Evolutionary conservation across 2,797 vertebrate genomes (phyloP), one percentile per base, ranked within the genome.

Genomic region (Huso huso): DNA sequence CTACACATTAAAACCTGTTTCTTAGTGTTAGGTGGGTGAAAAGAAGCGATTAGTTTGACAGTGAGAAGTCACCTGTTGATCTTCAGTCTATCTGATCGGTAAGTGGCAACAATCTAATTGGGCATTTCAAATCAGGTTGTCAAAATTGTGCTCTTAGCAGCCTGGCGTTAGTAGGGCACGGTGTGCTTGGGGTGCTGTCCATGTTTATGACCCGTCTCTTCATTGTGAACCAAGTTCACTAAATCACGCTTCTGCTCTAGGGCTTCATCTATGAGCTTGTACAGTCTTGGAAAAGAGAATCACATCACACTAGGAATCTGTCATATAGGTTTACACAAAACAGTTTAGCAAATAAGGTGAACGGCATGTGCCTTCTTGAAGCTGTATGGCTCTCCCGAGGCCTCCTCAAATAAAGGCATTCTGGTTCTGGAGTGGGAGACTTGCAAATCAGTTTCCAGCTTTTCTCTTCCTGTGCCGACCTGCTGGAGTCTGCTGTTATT

Each of bases 401-500:
- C 78, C 68, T 79, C 83, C 82, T 84, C 85, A 80, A 90, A 85
- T 84, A 84, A 83, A 86, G 73, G 84, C 84, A 79, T 83, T 87
- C 88, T 87, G 87, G 86, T 88, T 86, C 81, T 78, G 72, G 5
- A 83, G 85, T 76, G 72, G 86, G 82, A 83, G 82, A 83, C 83
- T 87, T 88, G 87, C 90, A 89, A 91, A 18, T 18, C 18, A 80
- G 82, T 81, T 78, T 79, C 81, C 81, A 80, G 80, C 77, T 83
- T 71, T 84, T 85, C 86, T 86, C 84, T 93, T 94, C 93, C 93
- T 93, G 93, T 90, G 89, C 91, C 92, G 92, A 94, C 93, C 93
- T 93, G 91, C 91, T 93, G 92, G 93, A 94, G 92, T 94, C 92
- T 84, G 85, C 88, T 94, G 92, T 92, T 94, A 85, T 92, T 93